Evolutionary conservation across 1,140 invertebrate genomes (phyloP).

Genomic region (Panagrolaimus sp.): DNA sequence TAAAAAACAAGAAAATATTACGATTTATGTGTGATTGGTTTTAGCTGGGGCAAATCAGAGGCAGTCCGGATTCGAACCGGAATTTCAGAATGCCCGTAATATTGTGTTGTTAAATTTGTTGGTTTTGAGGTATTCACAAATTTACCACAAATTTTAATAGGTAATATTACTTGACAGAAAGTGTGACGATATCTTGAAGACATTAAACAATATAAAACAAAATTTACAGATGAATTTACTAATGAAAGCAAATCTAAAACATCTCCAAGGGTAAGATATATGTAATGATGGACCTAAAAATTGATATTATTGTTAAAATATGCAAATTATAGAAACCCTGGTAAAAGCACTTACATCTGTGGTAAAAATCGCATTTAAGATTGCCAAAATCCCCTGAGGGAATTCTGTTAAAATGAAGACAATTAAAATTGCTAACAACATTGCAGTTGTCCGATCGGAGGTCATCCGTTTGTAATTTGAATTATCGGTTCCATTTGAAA

Average conservation of each 20-base stretch:
- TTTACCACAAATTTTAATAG: slow-evolving; percentile 11
- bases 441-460: slow-evolving; percentile 50
- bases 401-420: slow-evolving; percentile 55
- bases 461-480: slow-evolving; percentile 30
- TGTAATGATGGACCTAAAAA: slow-evolving; percentile 38
- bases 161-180: slow-evolving; percentile 48
- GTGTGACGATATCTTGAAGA: slow-evolving; percentile 50
- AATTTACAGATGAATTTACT: slow-evolving; percentile 51
- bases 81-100: slow-evolving; percentile 7
- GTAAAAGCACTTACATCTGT: slow-evolving; percentile 26
- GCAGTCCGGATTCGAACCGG: background rate
- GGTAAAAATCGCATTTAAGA: slow-evolving; percentile 52
- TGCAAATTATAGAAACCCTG: slow-evolving; percentile 1
- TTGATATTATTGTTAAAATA: background rate
- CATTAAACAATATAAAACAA: slow-evolving; percentile 56
- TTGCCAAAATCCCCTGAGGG: slow-evolving; percentile 51
- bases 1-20: no score
- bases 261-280: slow-evolving; percentile 51
- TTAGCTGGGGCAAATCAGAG: background rate
- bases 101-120: slow-evolving; percentile 2
- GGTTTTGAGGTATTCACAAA: background rate
- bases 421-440: slow-evolving; percentile 47
- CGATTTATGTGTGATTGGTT: no score
- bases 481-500: slow-evolving; percentile 10
- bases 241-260: slow-evolving; percentile 51